Evolutionary conservation across 1,140 invertebrate genomes (phyloP).

Genomic region (Drosophila nikananu): DNA sequence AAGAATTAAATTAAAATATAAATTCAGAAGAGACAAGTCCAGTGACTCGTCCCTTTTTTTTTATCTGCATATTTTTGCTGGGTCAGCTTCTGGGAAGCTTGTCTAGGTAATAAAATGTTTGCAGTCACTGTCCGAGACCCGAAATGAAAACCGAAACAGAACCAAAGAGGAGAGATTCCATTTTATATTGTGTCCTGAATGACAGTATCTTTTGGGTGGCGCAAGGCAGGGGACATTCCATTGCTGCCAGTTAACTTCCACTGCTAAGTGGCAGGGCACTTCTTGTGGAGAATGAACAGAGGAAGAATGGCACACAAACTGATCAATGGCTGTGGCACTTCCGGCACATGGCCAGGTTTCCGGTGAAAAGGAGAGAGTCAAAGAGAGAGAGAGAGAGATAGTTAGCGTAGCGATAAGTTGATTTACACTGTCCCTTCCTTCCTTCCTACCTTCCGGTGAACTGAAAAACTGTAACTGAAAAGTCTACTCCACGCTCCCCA

Average conservation of each 20-base stretch:
- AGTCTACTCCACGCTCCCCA: constrained; percentile 1
- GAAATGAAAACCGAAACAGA: background rate
- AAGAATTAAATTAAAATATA: constrained; percentile 1
- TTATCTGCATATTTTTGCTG: background rate
- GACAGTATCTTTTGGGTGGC: constrained; percentile 11
- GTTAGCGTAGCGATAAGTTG: constrained; percentile 40
- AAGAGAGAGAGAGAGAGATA: constrained; percentile 1
- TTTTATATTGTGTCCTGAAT: constrained; percentile 10
- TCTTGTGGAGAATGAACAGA: constrained; percentile 19
- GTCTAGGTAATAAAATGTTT: constrained; percentile 1
- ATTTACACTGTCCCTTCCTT: constrained; percentile 64
- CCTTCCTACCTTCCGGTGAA: constrained; percentile 52
- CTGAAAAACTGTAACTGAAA: background rate
- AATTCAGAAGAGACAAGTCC: background rate
- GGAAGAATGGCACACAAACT: constrained; percentile 34
- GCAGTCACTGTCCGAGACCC: background rate
- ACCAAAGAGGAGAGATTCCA: background rate
- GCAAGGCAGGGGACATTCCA: constrained; percentile 2
- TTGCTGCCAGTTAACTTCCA: constrained; percentile 39
- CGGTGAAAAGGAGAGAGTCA: constrained; percentile 17
- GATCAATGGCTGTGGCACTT: constrained; percentile 76
- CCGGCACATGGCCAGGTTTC: constrained; percentile 64
- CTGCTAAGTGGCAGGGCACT: constrained; percentile 45
- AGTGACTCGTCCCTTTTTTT: background rate
- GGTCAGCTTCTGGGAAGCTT: background rate